Evolutionary conservation across 2,797 vertebrate species (phyloP).

Genomic region (Pteronotus mesoamericanus): DNA sequence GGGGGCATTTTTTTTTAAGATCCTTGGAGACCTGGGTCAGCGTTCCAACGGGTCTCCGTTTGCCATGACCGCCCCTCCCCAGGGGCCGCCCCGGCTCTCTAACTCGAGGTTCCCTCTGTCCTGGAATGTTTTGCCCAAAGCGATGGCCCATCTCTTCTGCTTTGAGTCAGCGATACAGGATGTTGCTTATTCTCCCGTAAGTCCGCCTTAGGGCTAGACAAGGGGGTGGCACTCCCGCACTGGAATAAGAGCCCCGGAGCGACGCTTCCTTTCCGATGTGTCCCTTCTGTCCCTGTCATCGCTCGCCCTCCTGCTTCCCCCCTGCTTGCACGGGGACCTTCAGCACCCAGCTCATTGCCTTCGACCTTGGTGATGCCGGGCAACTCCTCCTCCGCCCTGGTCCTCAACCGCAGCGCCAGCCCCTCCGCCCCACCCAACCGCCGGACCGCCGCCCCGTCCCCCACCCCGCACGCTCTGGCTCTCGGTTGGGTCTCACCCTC

Average conservation of each 20-base stretch:
- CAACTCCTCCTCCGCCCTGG: neutral
- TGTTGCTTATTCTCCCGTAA: neutral
- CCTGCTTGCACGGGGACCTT: neutral
- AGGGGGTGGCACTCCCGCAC: neutral
- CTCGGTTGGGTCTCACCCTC: neutral
- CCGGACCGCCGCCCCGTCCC: too few species aligned
- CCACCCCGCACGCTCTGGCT: neutral
- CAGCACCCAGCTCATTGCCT: too few species aligned
- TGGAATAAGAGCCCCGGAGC: neutral
- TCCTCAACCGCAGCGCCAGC: too few species aligned
- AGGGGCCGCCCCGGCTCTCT: neutral
- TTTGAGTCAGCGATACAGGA: neutral
- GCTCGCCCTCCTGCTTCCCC: neutral
- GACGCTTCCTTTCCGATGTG: neutral
- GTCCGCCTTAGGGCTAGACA: neutral
- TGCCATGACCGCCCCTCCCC: neutral
- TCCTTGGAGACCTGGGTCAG: neutral
- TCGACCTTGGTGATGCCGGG: neutral
- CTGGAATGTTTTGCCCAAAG: neutral
- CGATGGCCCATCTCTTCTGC: neutral
- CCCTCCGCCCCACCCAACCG: too few species aligned
- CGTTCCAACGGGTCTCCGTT: neutral
- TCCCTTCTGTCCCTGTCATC: neutral
- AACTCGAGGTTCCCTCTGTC: neutral
- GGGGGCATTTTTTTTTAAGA: neutral